A percentile compares a stretch with the other conserved stretches of the same genome.
Conservation (phyloP, 2,888 invertebrate genomes). For the Clunio marinus region DNA sequence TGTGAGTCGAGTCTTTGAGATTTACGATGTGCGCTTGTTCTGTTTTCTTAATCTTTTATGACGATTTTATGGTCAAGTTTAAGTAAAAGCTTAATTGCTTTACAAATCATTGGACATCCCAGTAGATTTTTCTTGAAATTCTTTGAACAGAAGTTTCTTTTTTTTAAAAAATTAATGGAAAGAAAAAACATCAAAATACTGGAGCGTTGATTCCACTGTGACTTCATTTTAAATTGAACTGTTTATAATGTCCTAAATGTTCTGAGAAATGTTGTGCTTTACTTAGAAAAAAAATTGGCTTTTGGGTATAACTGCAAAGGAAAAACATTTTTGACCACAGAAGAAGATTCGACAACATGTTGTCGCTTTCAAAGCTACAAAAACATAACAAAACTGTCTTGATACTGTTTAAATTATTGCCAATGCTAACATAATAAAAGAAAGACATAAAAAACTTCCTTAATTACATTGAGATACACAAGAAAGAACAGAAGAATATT, state of each 20-base stretch:
- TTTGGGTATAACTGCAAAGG: neutral
- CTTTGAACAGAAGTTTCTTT: too few relatives aligned
- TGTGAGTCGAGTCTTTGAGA: neutral
- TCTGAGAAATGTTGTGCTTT: neutral
- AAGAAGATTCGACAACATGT: neutral
- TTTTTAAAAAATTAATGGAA: too few relatives aligned
- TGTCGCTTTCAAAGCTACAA: neutral
- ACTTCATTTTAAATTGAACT: too few relatives aligned
- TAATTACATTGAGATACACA: conserved; percentile 6
- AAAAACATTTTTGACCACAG: neutral
- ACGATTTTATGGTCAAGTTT: neutral
- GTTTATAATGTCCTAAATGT: neutral
- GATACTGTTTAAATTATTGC: conserved; percentile 12
- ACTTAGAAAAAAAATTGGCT: neutral
- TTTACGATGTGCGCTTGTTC: neutral
- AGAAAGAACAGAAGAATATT: neutral
- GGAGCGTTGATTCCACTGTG: too few relatives aligned
- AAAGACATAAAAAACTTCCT: conserved; percentile 3
- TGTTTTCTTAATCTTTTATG: neutral
- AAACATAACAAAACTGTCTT: neutral
- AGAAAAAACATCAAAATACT: too few relatives aligned
- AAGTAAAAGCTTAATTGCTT: neutral
- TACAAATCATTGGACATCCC: too few relatives aligned
- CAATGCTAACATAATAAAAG: neutral
- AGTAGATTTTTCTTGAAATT: too few relatives aligned